Conservation (phyloP, 2,888 invertebrate species). For the Synergus japonicus region DNA sequence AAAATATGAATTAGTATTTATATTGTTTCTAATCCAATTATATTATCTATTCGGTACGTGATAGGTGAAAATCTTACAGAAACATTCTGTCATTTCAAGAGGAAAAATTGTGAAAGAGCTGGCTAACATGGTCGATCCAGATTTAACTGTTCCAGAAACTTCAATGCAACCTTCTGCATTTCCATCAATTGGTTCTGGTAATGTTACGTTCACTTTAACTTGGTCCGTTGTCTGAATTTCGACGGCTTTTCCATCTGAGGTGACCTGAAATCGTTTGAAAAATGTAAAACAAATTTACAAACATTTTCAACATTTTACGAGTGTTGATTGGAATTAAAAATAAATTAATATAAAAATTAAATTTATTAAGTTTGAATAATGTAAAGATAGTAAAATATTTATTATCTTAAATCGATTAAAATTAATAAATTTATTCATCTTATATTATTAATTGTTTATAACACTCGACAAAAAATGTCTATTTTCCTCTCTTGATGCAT, state of each 20-base stretch:
- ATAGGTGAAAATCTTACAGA: constrained; percentile 61
- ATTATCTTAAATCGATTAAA: too few species aligned
- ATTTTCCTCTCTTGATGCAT: too few species aligned
- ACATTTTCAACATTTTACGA: too few species aligned
- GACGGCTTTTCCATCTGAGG: constrained; percentile 63
- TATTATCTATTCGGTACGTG: not conserved
- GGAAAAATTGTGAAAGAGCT: constrained; percentile 62
- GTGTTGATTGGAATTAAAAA: too few species aligned
- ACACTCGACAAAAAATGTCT: too few species aligned
- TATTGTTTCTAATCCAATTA: constrained; percentile 9
- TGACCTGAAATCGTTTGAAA: constrained; percentile 58
- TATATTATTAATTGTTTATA: too few species aligned
- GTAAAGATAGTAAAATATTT: too few species aligned
- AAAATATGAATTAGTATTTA: constrained; percentile 4
- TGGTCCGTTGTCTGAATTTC: constrained; percentile 69
- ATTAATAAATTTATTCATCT: too few species aligned
- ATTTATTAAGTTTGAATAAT: too few species aligned
- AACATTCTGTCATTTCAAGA: constrained; percentile 57
- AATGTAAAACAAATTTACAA: not conserved
- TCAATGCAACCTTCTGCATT: constrained; percentile 66
- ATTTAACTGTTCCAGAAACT: constrained; percentile 66
- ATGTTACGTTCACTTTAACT: constrained; percentile 65
- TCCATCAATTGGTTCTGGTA: constrained; percentile 64
- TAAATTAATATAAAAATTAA: too few species aligned
- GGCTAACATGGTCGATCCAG: constrained; percentile 68